Evolutionary conservation across 2,113 vertebrate genomes (phyloP).

Genomic region (Telmatochromis brichardi): DNA sequence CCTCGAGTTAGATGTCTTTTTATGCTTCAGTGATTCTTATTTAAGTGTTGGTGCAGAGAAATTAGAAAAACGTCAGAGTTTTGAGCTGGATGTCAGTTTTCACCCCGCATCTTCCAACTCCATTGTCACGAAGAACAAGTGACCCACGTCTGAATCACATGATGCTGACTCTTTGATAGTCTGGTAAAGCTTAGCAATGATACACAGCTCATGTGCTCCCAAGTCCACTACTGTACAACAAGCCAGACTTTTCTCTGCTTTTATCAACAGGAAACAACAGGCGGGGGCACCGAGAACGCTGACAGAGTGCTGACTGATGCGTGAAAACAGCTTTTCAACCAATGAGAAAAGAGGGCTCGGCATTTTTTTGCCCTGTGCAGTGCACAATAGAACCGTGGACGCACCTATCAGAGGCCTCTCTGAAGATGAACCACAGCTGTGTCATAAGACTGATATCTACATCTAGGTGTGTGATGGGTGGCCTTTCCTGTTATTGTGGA

Average conservation of each 20-base stretch:
- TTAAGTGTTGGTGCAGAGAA: background rate
- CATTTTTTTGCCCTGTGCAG: background rate
- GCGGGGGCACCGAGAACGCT: background rate
- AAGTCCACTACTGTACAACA: background rate
- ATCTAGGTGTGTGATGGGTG: background rate
- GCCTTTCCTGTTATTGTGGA: background rate
- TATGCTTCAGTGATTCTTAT: background rate
- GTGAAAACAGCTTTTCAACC: background rate
- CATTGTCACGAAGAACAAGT: background rate
- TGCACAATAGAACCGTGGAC: background rate
- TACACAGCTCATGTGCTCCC: background rate
- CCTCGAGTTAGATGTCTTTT: background rate
- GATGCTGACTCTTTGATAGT: background rate
- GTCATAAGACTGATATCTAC: background rate
- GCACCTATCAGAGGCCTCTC: background rate
- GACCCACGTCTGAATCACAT: background rate
- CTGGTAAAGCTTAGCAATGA: background rate
- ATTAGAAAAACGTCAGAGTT: background rate
- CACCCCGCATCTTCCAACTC: background rate
- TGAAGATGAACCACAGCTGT: background rate
- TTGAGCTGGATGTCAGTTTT: background rate
- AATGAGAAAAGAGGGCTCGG: background rate
- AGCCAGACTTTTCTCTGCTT: background rate
- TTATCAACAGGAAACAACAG: constrained; percentile 25
- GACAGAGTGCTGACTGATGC: constrained; percentile 10